phyloP scores from a whole-genome alignment of 2,888 invertebrate genomes.

The Pandemis cinnamomeana region DNA sequence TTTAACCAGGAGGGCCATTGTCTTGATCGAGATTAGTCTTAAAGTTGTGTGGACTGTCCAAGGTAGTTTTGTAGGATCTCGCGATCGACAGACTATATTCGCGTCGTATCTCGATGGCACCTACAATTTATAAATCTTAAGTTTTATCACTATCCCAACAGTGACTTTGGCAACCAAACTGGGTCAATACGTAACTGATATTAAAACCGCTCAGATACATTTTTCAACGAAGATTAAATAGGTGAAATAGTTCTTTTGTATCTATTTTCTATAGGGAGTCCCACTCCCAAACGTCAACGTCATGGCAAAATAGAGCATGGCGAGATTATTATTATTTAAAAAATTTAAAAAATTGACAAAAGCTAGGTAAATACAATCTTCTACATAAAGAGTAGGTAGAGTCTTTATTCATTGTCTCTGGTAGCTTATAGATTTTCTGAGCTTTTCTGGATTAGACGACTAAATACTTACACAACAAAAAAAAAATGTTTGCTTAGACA shows the following conservation, averaged over 20 bases:
- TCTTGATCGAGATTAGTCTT: not conserved
- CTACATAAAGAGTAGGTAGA: too few relatives aligned
- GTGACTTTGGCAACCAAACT: not conserved
- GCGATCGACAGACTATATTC: not conserved
- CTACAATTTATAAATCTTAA: not conserved
- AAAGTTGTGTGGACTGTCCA: not conserved
- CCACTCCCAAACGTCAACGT: too few relatives aligned
- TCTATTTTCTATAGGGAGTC: not conserved
- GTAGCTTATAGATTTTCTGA: not conserved
- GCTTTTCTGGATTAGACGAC: not conserved
- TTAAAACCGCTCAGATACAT: not conserved
- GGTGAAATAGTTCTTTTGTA: not conserved
- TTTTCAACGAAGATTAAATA: not conserved
- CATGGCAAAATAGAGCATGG: too few relatives aligned
- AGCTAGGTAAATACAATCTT: too few relatives aligned
- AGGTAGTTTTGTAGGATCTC: not conserved
- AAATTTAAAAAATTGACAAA: too few relatives aligned
- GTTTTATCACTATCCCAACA: not conserved
- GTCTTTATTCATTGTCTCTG: too few relatives aligned
- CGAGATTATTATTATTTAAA: too few relatives aligned
- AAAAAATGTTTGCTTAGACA: not conserved
- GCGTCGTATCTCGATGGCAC: not conserved
- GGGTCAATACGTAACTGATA: constrained; percentile 6
- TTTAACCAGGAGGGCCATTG: not conserved
- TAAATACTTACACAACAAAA: not conserved